Conservation (phyloP, 2,888 invertebrate genomes). For the Polymixis lichenea region DNA sequence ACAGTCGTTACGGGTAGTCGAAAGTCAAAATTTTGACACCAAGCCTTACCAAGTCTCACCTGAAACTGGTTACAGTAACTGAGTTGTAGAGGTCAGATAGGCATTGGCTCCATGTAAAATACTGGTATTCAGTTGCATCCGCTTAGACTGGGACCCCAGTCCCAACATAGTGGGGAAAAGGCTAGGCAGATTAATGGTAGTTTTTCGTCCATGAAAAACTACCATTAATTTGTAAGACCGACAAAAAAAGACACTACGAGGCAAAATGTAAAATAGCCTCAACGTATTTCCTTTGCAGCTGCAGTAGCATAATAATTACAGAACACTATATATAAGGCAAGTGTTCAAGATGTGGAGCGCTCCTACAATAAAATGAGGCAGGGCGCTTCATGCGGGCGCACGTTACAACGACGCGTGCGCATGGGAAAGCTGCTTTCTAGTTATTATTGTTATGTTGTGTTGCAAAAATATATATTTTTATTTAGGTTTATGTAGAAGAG, state of each 20-base stretch:
- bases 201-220: not conserved
- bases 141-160: not conserved
- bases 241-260: constrained; percentile 11
- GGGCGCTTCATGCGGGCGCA: constrained; percentile 83
- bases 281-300: constrained; percentile 58
- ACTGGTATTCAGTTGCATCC: not conserved
- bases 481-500: not conserved
- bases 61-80: too few relatives aligned
- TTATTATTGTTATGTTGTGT: constrained; percentile 30
- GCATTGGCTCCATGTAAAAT: too few relatives aligned
- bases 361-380: constrained; percentile 69
- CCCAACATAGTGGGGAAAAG: not conserved
- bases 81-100: too few relatives aligned
- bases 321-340: constrained; percentile 56
- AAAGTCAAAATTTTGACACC: not conserved
- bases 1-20: not conserved
- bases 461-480: constrained; percentile 21
- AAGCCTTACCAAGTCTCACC: not conserved
- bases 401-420: constrained; percentile 70
- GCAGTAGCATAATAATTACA: constrained; percentile 46
- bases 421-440: constrained; percentile 59
- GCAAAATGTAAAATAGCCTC: constrained; percentile 33
- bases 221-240: not conserved
- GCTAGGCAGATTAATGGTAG: not conserved
- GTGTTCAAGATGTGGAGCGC: constrained; percentile 68